These are phyloP conservation scores for Epizoanthus ramosus DNA, from an alignment of 92 coral and sea anemone species.

Conservation along the genomic window DNA sequence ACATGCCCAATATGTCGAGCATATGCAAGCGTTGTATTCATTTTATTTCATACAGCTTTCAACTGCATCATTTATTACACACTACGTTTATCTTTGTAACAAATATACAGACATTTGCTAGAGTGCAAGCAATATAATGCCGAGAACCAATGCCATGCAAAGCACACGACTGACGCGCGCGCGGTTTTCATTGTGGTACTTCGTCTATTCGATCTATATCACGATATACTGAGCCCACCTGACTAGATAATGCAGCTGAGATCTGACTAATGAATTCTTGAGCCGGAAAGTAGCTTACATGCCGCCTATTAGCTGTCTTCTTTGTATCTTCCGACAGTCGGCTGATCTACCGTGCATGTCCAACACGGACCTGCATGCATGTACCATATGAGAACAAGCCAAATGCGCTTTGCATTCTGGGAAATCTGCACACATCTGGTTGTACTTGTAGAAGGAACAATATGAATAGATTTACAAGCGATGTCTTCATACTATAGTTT, in stretches of 20 bases:
- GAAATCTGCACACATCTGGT: too few relatives aligned
- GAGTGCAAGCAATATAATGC: not conserved
- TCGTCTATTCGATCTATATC: not conserved
- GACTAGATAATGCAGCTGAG: conserved; percentile 4
- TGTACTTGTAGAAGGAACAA: too few relatives aligned
- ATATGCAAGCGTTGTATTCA: conserved; percentile 4
- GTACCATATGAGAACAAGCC: conserved; percentile 12
- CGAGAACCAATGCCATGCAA: too few relatives aligned
- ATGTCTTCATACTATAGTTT: too few relatives aligned
- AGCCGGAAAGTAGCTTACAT: conserved; percentile 20
- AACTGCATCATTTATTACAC: not conserved
- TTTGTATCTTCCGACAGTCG: conserved; percentile 37
- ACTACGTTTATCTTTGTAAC: not conserved
- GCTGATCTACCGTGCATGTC: not conserved
- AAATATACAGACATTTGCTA: not conserved
- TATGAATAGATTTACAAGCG: too few relatives aligned
- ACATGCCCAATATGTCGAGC: not conserved
- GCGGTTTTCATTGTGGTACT: not conserved
- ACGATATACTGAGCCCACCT: not conserved
- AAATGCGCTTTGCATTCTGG: too few relatives aligned
- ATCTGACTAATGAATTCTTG: conserved; percentile 33
- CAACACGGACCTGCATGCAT: not conserved
- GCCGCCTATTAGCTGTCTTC: conserved; percentile 13
- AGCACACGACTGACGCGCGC: not conserved
- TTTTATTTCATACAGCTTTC: not conserved